These are phyloP conservation scores for Drosophila affinis DNA, from an alignment of 2,888 invertebrate genomes.

Conservation along the genomic window DNA sequence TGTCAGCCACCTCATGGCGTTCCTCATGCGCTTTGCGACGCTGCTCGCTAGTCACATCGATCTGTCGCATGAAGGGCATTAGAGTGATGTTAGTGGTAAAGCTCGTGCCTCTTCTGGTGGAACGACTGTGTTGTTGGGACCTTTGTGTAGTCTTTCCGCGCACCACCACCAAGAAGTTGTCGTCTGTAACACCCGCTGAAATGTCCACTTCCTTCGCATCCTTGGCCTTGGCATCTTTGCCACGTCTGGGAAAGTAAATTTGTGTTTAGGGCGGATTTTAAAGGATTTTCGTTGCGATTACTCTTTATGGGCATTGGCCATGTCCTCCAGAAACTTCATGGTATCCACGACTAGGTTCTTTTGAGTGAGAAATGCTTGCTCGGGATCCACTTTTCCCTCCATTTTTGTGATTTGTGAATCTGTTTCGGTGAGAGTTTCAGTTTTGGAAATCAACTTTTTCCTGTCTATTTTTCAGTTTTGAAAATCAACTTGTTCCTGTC, in stretches of 20 bases:
- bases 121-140: not conserved
- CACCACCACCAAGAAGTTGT: constrained; percentile 28
- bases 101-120: not conserved
- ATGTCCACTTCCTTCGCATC: constrained; percentile 20
- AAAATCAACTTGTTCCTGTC: not conserved
- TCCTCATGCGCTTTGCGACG: constrained; percentile 24
- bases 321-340: constrained; percentile 35
- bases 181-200: constrained; percentile 22
- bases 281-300: not conserved
- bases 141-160: not conserved
- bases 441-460: not conserved
- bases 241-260: not conserved
- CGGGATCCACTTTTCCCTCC: constrained; percentile 23
- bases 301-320: constrained; percentile 42
- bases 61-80: constrained; percentile 52
- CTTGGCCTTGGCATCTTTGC: constrained; percentile 41
- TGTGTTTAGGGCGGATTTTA: not conserved
- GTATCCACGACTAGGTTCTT: constrained; percentile 45
- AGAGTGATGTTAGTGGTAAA: constrained; percentile 28
- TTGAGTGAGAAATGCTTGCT: constrained; percentile 45
- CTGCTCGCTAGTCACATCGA: constrained; percentile 21
- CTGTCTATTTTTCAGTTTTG: not conserved
- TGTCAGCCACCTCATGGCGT: constrained; percentile 43
- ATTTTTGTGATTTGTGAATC: not conserved
- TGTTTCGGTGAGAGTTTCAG: not conserved